Percentiles rank a stretch among this genome's conserved stretches.
Conservation (phyloP, 1,140 invertebrate species). For the Brachionus manjavacas region DNA sequence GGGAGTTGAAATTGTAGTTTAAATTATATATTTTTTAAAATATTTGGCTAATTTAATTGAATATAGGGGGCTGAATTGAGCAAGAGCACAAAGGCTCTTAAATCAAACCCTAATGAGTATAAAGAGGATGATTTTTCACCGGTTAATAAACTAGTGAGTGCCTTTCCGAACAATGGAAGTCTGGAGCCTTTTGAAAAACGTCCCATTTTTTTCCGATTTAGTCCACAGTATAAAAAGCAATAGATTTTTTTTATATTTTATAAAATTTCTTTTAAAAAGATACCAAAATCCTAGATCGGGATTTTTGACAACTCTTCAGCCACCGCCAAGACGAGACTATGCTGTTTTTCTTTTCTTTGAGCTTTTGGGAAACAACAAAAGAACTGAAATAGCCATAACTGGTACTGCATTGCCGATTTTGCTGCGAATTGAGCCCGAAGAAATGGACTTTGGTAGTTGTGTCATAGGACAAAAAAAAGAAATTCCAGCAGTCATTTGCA, state of each 20-base stretch:
- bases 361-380: slow-evolving; percentile 48
- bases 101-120: slow-evolving; percentile 15
- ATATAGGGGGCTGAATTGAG: slow-evolving; percentile 53
- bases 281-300: slow-evolving; percentile 52
- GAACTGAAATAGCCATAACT: slow-evolving; percentile 53
- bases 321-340: slow-evolving; percentile 55
- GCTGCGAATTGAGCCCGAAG: slow-evolving; percentile 49
- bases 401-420: slow-evolving; percentile 56
- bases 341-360: slow-evolving; percentile 54
- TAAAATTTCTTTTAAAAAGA: slow-evolving; percentile 45
- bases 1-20: slow-evolving; percentile 53
- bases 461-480: slow-evolving; percentile 53
- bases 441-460: slow-evolving; percentile 54
- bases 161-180: slow-evolving; percentile 55
- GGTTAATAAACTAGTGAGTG: slow-evolving; percentile 53
- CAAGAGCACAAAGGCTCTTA: slow-evolving; percentile 47
- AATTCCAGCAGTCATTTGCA: slow-evolving; percentile 50
- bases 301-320: slow-evolving; percentile 49
- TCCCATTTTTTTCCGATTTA: slow-evolving; percentile 56
- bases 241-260: not conserved
- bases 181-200: slow-evolving; percentile 55
- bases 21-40: too few species aligned
- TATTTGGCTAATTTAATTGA: not conserved
- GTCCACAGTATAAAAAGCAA: slow-evolving; percentile 50
- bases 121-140: slow-evolving; percentile 44